Evolutionary conservation across 1,140 invertebrate genomes (phyloP), one percentile per base, ranked within the genome.

Genomic region (Lethocerus indicus): DNA sequence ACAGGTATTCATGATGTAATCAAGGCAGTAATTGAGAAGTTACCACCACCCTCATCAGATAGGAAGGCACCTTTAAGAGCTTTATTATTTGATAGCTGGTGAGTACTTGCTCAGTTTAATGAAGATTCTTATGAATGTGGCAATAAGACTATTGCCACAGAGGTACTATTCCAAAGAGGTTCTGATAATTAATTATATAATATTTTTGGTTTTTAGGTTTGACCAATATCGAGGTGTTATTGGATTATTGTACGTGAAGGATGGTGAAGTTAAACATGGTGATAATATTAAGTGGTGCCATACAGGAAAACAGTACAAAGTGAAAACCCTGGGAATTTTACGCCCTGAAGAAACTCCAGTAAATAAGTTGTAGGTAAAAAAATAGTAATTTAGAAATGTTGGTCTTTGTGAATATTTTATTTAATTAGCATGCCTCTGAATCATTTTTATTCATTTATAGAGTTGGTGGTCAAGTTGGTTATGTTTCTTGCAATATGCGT

Each of bases 11-110:
- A 77, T 18, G 66, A 81, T 50, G 67, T 97, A 16, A 58, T 96
- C 27, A 64, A 87, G 61, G 73, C 79, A 9, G 68, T 96, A 6
- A 75, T 96, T 44, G 70, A 81, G 56, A 69, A 68, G 62, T 77
- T 95, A 59, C 88, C 89, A 32, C 70, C 79, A 27, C 92, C 92
- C 3, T 54, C 61, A 18, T 76, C 74, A 4, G 56, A 71, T 47
- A 62, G 69, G 51, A 58, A 74, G 7, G 70, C 70, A 21, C 71
- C 79, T 20, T 78, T 95, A 36, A 76, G 76, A 62, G 87, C 83
- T 0, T 65, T 96, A 18, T 67, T 96, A 37, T 95, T 96, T 69
- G 94, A 98, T 63, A 91, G 86, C 39, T 94, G 88, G 84, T 95
- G 81, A 66, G 7, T 39, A 39, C 6, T 39, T 39, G 6, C 6